phyloP scores from a whole-genome alignment of 2,797 vertebrate genomes.

The Cygnus olor region DNA sequence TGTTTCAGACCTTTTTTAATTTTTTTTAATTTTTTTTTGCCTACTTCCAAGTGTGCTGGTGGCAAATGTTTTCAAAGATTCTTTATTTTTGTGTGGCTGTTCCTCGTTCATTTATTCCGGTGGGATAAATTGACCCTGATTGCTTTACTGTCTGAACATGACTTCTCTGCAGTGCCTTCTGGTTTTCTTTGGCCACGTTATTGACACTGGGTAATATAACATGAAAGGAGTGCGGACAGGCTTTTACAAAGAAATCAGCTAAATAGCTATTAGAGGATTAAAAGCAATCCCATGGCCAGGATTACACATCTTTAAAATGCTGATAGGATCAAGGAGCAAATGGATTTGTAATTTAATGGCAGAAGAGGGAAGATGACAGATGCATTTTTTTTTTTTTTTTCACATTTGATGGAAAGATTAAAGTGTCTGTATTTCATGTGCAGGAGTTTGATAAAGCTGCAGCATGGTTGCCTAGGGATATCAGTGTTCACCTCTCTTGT shows the following conservation, averaged over 20 bases:
- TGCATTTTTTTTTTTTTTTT: not conserved
- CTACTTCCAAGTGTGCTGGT: not conserved
- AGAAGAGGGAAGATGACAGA: conserved; percentile 21
- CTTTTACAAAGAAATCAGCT: conserved; percentile 55
- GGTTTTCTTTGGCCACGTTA: conserved; percentile 54
- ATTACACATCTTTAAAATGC: conserved; percentile 53
- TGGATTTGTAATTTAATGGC: conserved; percentile 60
- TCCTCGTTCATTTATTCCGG: conserved; percentile 10
- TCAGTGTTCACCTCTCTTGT: not conserved
- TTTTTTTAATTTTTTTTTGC: not conserved
- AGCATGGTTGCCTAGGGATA: not conserved
- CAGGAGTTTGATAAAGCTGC: conserved; percentile 1
- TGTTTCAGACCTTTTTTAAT: not conserved
- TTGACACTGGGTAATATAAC: conserved; percentile 59
- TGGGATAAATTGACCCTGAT: conserved; percentile 44
- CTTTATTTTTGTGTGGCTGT: not conserved
- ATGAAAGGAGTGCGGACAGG: conserved; percentile 62
- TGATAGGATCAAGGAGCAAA: conserved; percentile 65
- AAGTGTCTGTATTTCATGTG: not conserved
- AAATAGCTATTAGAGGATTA: conserved; percentile 63
- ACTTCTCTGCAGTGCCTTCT: conserved; percentile 20
- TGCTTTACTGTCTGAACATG: conserved; percentile 27
- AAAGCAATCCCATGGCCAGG: conserved; percentile 52
- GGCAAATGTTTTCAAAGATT: conserved; percentile 5
- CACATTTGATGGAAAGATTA: conserved; percentile 46